Percentiles rank a stretch among this genome's conserved stretches.
Conservation (phyloP, 2,113 vertebrate genomes). For the Pelobates fuscus region DNA sequence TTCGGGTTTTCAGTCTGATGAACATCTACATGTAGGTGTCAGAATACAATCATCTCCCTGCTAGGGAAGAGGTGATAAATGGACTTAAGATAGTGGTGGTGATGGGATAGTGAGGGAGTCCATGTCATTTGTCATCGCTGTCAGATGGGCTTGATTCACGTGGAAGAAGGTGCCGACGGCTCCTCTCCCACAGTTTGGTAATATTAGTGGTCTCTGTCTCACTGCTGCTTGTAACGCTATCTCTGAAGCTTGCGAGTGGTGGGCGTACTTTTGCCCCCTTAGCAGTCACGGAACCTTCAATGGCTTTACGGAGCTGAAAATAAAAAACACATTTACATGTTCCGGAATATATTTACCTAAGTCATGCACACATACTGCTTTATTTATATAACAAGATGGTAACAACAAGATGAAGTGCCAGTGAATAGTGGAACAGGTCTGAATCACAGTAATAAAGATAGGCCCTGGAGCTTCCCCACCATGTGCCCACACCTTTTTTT, state of each 20-base stretch:
- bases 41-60: conserved; percentile 11
- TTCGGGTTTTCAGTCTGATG: background rate
- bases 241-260: conserved; percentile 91
- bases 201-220: conserved; percentile 91
- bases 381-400: too few species aligned
- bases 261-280: conserved; percentile 93
- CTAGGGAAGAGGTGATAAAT: background rate
- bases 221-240: conserved; percentile 87
- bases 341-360: background rate
- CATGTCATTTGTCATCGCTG: conserved; percentile 81
- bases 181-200: conserved; percentile 89
- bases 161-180: conserved; percentile 81
- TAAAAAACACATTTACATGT: background rate
- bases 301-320: conserved; percentile 89
- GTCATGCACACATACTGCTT: too few species aligned
- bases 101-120: conserved; percentile 76
- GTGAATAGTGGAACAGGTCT: too few species aligned
- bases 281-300: conserved; percentile 90
- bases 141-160: conserved; percentile 77
- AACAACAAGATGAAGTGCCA: too few species aligned
- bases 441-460: too few species aligned
- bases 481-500: too few species aligned
- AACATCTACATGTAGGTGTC: background rate
- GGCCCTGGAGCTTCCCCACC: too few species aligned
- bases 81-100: conserved; percentile 73